These are phyloP conservation scores for Miichthys miiuy DNA, from an alignment of 2,797 vertebrate genomes.

Conservation along the genomic window DNA sequence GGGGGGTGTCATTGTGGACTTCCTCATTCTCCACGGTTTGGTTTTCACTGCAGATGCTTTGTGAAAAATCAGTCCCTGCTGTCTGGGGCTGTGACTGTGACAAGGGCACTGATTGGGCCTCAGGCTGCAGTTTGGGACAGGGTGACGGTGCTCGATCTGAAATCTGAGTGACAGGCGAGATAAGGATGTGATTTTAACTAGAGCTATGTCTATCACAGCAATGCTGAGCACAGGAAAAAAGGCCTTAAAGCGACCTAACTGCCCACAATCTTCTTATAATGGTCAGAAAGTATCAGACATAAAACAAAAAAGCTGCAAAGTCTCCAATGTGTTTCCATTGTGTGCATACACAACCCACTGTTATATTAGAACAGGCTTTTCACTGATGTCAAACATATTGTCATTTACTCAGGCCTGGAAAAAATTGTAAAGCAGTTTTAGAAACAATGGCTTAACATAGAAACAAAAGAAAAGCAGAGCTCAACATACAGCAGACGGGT, in stretches of 20 bases:
- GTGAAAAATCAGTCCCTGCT: constrained; percentile 66
- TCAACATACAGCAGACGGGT: background rate
- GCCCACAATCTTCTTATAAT: background rate
- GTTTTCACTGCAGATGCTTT: constrained; percentile 63
- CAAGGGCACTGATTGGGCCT: constrained; percentile 56
- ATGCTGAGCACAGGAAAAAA: background rate
- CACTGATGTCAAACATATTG: background rate
- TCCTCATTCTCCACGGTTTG: constrained; percentile 60
- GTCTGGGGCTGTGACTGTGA: constrained; percentile 45
- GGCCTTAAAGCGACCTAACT: background rate
- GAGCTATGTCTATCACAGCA: background rate
- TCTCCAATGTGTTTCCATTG: background rate
- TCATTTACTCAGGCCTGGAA: background rate
- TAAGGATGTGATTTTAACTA: constrained; percentile 31
- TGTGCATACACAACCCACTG: background rate
- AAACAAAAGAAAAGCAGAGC: constrained; percentile 1
- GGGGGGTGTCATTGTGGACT: constrained; percentile 47
- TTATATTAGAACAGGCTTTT: background rate
- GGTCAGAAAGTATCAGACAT: background rate
- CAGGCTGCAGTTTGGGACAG: constrained; percentile 21
- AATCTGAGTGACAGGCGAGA: constrained; percentile 55
- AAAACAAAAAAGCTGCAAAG: background rate
- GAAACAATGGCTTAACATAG: background rate
- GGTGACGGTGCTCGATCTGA: constrained; percentile 32
- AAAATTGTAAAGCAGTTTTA: background rate